Evolutionary conservation across 2,797 vertebrate genomes (phyloP).

Genomic region (Xiphophorus birchmanni): DNA sequence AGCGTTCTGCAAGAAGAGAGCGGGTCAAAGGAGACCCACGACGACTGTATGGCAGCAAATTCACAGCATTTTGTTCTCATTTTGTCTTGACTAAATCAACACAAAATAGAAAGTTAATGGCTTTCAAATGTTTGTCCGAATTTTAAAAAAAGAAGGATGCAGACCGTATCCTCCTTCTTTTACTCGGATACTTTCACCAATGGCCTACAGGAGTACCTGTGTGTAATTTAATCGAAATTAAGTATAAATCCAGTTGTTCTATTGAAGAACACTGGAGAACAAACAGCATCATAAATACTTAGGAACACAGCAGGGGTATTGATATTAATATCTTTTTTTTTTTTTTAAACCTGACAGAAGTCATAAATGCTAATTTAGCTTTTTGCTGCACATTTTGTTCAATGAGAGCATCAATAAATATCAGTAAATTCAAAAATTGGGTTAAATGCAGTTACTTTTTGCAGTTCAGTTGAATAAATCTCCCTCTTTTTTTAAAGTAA

Average conservation of each 20-base stretch:
- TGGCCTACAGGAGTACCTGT: neutral
- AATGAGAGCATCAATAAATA: no score
- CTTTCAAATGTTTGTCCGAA: neutral
- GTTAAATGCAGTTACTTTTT: no score
- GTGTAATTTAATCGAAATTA: neutral
- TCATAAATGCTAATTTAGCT: no score
- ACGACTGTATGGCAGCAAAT: conserved; percentile 16
- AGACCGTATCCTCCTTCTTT: neutral
- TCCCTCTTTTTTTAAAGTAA: no score
- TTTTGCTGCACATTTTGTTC: no score
- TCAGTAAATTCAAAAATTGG: no score
- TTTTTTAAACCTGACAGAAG: no score
- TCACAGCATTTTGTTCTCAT: no score
- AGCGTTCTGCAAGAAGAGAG: conserved; percentile 45
- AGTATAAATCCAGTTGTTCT: neutral
- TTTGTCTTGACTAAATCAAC: no score
- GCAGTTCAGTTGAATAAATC: no score
- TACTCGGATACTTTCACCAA: neutral
- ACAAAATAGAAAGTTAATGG: neutral
- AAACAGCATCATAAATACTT: neutral
- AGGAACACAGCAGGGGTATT: neutral
- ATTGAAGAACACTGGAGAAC: neutral
- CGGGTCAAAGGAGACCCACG: conserved; percentile 48
- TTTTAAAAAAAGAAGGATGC: neutral
- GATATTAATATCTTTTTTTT: neutral